phyloP scores from a whole-genome alignment of 2,888 invertebrate species.

The Osedax fenrisi region DNA sequence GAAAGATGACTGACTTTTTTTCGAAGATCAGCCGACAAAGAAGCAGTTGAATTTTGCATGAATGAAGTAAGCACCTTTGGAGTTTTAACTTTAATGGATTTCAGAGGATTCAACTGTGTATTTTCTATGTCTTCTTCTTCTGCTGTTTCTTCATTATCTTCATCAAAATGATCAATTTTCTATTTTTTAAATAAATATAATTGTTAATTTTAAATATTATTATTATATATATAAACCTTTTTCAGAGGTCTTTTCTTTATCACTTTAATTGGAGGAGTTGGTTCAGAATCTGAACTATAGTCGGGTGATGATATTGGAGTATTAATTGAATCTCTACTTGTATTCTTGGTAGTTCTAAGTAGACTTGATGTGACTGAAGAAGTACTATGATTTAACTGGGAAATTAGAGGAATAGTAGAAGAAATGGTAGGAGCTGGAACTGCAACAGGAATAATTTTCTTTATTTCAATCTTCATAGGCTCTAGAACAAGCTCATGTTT shows the following conservation, averaged over 20 bases:
- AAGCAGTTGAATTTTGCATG: neutral
- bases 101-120: no score
- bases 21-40: neutral
- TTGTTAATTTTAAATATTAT: no score
- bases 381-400: no score
- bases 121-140: no score
- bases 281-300: neutral
- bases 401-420: no score
- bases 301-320: neutral
- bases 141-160: no score
- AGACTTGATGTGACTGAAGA: no score
- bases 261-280: neutral
- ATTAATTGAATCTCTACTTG: neutral
- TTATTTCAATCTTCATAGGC: neutral
- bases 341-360: neutral
- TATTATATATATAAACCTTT: no score
- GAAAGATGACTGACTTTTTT: neutral
- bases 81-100: no score
- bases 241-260: neutral
- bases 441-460: neutral
- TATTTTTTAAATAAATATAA: no score
- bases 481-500: neutral
- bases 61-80: neutral
- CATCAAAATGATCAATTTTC: no score
- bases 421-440: neutral